These are phyloP conservation scores for Ormyrus pomaceus DNA, from an alignment of 2,888 invertebrate genomes.

Conservation along the genomic window DNA sequence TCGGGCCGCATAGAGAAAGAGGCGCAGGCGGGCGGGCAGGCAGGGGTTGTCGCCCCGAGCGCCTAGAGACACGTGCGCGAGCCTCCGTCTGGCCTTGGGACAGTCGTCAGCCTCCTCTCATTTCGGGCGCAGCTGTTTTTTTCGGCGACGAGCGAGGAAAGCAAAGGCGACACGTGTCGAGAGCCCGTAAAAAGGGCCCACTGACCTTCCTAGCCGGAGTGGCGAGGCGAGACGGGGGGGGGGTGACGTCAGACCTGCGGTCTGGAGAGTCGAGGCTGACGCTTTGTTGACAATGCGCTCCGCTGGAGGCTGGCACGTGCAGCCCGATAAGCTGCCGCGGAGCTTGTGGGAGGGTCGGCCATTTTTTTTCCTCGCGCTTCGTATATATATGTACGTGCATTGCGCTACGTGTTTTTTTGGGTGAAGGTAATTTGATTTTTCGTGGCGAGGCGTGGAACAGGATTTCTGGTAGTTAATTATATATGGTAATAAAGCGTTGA, in stretches of 20 bases:
- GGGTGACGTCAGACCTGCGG: too few relatives aligned
- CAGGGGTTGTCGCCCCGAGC: conserved; percentile 42
- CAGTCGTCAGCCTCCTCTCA: background rate
- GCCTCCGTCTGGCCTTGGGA: conserved; percentile 39
- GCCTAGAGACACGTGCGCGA: conserved; percentile 28
- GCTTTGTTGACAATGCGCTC: too few relatives aligned
- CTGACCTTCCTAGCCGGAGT: too few relatives aligned
- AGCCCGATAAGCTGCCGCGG: background rate
- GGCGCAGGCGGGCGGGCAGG: background rate
- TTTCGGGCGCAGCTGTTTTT: too few relatives aligned
- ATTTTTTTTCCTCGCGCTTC: too few relatives aligned
- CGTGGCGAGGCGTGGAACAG: background rate
- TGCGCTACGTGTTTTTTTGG: background rate
- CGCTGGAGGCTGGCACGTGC: too few relatives aligned
- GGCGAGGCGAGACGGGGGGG: too few relatives aligned
- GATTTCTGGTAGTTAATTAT: background rate
- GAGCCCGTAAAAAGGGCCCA: too few relatives aligned
- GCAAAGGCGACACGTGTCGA: too few relatives aligned
- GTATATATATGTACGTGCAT: background rate
- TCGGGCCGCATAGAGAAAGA: too few relatives aligned
- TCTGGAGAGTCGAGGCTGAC: too few relatives aligned
- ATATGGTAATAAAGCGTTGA: background rate
- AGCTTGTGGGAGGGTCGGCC: background rate
- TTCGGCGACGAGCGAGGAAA: too few relatives aligned
- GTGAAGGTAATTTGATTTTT: background rate